Percentiles rank a stretch among this genome's conserved stretches.
Conservation (phyloP, 2,888 invertebrate species). For the Clitarchus hookeri region DNA sequence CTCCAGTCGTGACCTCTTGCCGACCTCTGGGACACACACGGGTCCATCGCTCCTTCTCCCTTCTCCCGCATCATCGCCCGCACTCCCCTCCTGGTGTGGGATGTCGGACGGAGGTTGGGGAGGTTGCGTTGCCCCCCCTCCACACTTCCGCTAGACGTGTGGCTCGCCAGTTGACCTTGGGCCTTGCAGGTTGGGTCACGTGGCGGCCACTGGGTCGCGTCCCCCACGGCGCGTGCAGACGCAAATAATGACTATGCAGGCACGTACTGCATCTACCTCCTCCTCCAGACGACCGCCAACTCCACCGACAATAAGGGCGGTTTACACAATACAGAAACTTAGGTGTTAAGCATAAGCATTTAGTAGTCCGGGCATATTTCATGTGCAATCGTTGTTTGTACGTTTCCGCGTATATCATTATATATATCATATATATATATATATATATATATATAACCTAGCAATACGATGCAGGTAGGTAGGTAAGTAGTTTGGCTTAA, state of each 20-base stretch:
- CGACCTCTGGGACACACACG: neutral
- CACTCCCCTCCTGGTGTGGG: neutral
- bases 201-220: neutral
- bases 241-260: neutral
- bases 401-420: too few species aligned
- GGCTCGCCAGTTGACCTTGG: constrained; percentile 3
- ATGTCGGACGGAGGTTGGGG: neutral
- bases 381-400: too few species aligned
- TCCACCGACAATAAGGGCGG: too few species aligned
- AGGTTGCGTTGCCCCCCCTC: neutral
- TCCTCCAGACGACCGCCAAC: neutral
- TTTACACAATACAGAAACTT: too few species aligned
- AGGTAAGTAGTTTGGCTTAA: too few species aligned
- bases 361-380: too few species aligned
- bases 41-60: neutral
- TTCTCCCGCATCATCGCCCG: neutral
- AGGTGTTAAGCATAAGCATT: too few species aligned
- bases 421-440: too few species aligned
- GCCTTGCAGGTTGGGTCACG: neutral
- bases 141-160: too few species aligned
- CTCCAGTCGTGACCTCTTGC: neutral
- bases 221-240: neutral
- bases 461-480: too few species aligned
- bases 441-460: too few species aligned
- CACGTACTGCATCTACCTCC: neutral